A percentile compares a stretch with the other conserved stretches of the same genome.
These are phyloP conservation scores for Pelodytes ibericus DNA, from an alignment of 2,797 vertebrate genomes.

Conservation along the genomic window DNA sequence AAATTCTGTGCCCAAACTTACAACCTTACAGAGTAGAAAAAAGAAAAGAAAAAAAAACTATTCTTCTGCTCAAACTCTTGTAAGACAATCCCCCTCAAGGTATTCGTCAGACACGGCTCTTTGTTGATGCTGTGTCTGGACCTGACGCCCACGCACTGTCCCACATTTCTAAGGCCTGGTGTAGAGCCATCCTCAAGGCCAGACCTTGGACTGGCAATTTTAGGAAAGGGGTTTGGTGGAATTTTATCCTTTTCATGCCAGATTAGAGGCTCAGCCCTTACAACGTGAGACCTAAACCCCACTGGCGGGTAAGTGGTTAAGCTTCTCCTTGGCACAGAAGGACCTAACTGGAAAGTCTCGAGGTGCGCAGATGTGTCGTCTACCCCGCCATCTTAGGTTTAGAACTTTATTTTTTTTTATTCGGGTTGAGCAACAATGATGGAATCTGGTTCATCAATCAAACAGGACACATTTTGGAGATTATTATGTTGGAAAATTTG, in stretches of 20 bases:
- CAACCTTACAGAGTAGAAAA: fast-evolving
- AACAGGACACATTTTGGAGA: no score
- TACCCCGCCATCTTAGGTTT: no score
- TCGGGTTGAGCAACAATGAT: no score
- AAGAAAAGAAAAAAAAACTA: no score
- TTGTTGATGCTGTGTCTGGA: slow-evolving; percentile 56
- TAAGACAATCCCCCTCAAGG: background rate
- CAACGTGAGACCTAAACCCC: background rate
- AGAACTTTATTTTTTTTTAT: no score
- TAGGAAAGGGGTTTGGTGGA: slow-evolving; percentile 23
- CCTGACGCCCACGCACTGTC: slow-evolving; percentile 39
- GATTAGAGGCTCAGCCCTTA: background rate
- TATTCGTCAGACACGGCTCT: background rate
- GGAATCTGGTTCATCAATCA: no score
- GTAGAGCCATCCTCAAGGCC: slow-evolving; percentile 10
- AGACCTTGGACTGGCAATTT: background rate
- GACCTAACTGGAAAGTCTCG: no score
- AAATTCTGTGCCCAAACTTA: slow-evolving; percentile 6
- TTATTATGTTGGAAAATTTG: no score
- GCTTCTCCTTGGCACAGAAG: background rate
- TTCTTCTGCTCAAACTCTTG: slow-evolving; percentile 32
- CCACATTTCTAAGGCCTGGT: slow-evolving; percentile 30
- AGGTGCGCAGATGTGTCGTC: no score
- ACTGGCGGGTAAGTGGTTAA: background rate
- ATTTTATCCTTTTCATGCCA: background rate